Base-by-base conservation (phyloP, 2,797 vertebrate species). In the Microcaecilia unicolor region DNA sequence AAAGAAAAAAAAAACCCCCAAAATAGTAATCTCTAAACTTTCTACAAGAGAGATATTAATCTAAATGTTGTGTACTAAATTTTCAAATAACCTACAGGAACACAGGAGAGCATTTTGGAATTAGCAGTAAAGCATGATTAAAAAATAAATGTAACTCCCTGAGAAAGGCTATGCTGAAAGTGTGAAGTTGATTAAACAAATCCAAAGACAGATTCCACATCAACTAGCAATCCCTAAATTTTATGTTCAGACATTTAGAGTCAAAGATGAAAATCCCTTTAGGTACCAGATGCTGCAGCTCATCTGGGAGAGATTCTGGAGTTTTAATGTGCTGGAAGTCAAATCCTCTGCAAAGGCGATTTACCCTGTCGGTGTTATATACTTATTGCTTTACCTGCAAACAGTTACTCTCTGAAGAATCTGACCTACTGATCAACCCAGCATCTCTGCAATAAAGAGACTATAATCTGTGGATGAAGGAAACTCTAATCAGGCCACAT, bases 401-500 rank as follows among this genome's bases (percentile, higher is more conserved):
- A 79, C 74, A 78, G 74, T 64, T 58, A 76, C 72, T 73, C 73
- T 58, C 56, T 11, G 69, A 76, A 80, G n/a, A 71, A 80, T 67
- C 61, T 59, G 80, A 76, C 77, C 83, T 64, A 80, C 71, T 72
- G 74, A 72, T 74, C 62, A 56, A 58, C 70, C 61, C 64, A 54
- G 67, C 71, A 56, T 64, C 75, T 62, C 70, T 75, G 81, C 83
- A 87, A 86, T 89, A 86, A 89, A 87, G 83, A 76, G 72, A 48
- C 78, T 50, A 77, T 91, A 91, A 92, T 90, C 90, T 80, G 80
- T 76, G 80, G 85, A 88, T 82, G 80, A 84, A 78, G 76, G 64
- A 57, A 66, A 76, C 75, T 83, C 83, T 84, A 88, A 92, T 91
- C 87, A 92, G 92, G 93, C 85, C 90, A 92, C 85, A 84, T 70